Percentiles rank a stretch among this genome's conserved stretches.
Evolutionary conservation across 2,113 vertebrate genomes (phyloP).

Genomic region (Upupa epops): DNA sequence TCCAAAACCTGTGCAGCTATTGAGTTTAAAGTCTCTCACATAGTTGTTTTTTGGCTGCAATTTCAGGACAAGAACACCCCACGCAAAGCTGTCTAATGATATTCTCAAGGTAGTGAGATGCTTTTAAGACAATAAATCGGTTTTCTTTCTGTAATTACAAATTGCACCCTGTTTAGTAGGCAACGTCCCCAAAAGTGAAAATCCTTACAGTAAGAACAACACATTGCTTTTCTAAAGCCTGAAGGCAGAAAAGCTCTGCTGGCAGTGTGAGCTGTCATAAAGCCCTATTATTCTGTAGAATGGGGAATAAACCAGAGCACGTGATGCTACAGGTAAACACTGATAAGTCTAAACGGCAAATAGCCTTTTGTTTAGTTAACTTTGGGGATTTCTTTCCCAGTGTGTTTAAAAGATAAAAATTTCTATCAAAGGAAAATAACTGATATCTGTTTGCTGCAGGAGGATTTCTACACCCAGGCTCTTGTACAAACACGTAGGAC

Average conservation of each 20-base stretch:
- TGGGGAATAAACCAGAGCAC: not conserved
- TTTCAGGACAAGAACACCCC: not conserved
- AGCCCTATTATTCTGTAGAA: not conserved
- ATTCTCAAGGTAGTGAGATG: not conserved
- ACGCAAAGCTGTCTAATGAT: not conserved
- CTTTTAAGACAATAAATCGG: not conserved
- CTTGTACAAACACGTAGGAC: not conserved
- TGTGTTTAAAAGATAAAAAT: slow-evolving; percentile 16
- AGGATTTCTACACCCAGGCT: not conserved
- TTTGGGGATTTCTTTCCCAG: not conserved
- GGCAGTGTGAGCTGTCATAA: not conserved
- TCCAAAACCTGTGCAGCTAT: not conserved
- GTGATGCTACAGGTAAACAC: not conserved
- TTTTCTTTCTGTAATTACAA: not conserved
- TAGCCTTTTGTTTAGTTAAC: slow-evolving; percentile 43
- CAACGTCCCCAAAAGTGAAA: not conserved
- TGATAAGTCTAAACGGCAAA: slow-evolving; percentile 37
- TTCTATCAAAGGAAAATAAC: not conserved
- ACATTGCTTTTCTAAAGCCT: not conserved
- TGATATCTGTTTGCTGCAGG: slow-evolving; percentile 37
- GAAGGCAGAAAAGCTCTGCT: not conserved
- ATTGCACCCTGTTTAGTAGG: not conserved
- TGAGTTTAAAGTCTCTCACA: not conserved
- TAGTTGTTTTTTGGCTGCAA: not conserved
- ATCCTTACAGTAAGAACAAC: not conserved